Evolutionary conservation across 2,888 invertebrate genomes (phyloP), one percentile per base, ranked within the genome.

Genomic region (Atrina japonica): DNA sequence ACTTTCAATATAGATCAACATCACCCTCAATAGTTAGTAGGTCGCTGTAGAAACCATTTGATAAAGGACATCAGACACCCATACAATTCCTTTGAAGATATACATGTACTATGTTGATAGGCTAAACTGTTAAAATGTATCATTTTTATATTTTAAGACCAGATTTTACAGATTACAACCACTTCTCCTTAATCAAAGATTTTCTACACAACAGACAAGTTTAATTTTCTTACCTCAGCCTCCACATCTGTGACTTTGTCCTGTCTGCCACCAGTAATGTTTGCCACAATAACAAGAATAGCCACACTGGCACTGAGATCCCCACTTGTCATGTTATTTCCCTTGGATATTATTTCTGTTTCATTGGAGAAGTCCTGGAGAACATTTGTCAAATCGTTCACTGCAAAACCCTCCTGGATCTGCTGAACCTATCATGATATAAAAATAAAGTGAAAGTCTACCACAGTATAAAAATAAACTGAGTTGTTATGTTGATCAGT

Each of bases 221-320:
- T 16, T 16, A 7, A 11, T 23, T 25, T 16, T 16, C 64, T 41
- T 29, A 65, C 65, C 55, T 56, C 45, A 21, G 65, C 47, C 21
- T 65, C 65, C 0, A 29, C 25, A 5, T 55, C 55, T 6, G 55
- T 65, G 5, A 65, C 56, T 16, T 45, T 27, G 25, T 55, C 65
- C 9, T 56, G 30, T 11, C 47, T 27, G 18, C 47, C 56, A 25
- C 16, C 49, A 5, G 65, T 45, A 30, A 65, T 65, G 41, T 53
- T 45, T 9, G 55, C 55, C 7, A 65, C 56, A 11, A 29, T 35
- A 29, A 45, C 16, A 23, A 65, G 27, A 14, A 65, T 65, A n/a
- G 53, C n/a, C 0, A 65, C 56, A 53, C 65, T 56, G 30, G 65
- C 43, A 5, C 35, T 35, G 6, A 65, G 45, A 35, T 65, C 65